Evolutionary conservation across 2,797 vertebrate genomes (phyloP).

Genomic region (Melopsittacus undulatus): DNA sequence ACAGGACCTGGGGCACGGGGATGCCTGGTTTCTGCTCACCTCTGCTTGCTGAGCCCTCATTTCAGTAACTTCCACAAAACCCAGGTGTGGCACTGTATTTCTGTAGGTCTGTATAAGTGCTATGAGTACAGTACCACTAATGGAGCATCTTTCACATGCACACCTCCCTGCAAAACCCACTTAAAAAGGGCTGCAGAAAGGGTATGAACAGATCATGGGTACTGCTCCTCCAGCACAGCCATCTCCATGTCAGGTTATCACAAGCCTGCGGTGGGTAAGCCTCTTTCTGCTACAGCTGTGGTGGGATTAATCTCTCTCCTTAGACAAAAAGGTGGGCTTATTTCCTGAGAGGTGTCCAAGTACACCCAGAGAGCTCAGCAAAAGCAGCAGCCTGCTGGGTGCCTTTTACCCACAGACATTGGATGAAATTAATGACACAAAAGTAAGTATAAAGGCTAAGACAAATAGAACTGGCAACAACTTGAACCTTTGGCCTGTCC

Average conservation of each 20-base stretch:
- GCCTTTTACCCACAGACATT: conserved; percentile 57
- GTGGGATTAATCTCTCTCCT: conserved; percentile 9
- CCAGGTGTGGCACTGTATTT: not conserved
- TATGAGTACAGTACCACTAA: not conserved
- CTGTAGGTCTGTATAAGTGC: not conserved
- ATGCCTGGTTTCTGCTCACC: not conserved
- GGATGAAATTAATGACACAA: conserved; percentile 69
- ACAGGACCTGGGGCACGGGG: fast-evolving
- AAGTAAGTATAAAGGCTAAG: conserved; percentile 66
- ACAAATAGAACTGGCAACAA: conserved; percentile 68
- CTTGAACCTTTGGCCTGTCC: conserved; percentile 69
- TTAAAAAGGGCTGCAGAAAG: not conserved
- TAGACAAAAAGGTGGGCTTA: conserved; percentile 49
- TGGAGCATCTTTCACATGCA: fast-evolving
- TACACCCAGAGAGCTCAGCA: conserved; percentile 2
- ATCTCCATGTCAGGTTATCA: not conserved
- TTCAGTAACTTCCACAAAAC: not conserved
- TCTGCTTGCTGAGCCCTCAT: not conserved
- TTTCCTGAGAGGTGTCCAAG: conserved; percentile 48
- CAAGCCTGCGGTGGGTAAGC: not conserved
- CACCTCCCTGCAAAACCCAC: not conserved
- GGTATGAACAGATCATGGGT: not conserved
- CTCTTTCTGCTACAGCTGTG: not conserved
- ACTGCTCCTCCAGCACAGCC: not conserved
- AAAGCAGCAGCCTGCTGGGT: conserved; percentile 58